These are phyloP conservation scores for Dasyprocta punctata DNA, from an alignment of 2,113 vertebrate species.

Conservation along the genomic window DNA sequence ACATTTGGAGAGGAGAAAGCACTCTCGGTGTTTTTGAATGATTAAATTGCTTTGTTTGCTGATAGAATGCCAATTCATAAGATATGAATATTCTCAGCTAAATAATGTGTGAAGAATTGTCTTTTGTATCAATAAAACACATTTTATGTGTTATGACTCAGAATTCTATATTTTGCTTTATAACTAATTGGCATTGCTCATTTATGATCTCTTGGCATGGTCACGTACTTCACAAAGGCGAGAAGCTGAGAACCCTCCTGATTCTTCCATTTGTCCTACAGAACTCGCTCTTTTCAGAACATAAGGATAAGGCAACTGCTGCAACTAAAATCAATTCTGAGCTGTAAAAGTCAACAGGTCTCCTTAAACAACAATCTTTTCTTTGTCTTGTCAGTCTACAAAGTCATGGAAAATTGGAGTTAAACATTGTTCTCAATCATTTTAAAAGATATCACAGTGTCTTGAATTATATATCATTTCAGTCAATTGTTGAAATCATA, in stretches of 20 bases:
- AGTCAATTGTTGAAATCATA: not conserved
- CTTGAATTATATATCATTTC: constrained; percentile 48
- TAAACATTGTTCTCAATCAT: constrained; percentile 27
- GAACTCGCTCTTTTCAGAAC: not conserved
- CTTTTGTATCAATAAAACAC: not conserved
- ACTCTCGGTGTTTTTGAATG: not conserved
- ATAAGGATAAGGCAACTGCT: constrained; percentile 43
- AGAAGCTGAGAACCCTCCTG: not conserved
- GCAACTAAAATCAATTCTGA: constrained; percentile 46
- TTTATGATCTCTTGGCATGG: not conserved
- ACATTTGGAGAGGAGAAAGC: not conserved
- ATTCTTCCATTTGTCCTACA: constrained; percentile 12
- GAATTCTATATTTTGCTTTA: not conserved
- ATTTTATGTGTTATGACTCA: not conserved
- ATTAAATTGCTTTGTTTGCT: not conserved
- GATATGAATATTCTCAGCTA: not conserved
- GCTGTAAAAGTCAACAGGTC: constrained; percentile 62
- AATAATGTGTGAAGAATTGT: not conserved
- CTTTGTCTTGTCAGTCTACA: constrained; percentile 39
- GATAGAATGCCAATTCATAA: not conserved
- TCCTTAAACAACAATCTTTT: constrained; percentile 26
- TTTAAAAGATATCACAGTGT: constrained; percentile 30
- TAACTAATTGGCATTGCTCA: not conserved
- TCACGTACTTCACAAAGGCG: not conserved
- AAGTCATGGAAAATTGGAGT: constrained; percentile 32